Evolutionary conservation across 2,113 vertebrate species (phyloP), one percentile per base, ranked within the genome.

Genomic region (Trochalopteron elliotii): DNA sequence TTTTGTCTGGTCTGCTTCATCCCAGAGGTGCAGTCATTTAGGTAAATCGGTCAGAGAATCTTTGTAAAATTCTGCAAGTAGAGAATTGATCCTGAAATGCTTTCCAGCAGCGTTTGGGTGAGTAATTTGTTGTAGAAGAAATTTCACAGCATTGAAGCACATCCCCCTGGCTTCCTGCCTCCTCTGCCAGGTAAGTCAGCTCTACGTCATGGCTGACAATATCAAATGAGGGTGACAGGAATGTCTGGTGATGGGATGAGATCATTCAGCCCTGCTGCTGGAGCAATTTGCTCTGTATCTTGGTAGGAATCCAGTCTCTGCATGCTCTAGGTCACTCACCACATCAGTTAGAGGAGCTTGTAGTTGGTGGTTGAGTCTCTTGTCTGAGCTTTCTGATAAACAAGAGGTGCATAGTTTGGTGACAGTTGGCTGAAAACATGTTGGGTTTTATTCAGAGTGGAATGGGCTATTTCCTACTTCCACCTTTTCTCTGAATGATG

Each of bases 1-100:
- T 95, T 93, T 95, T 96, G 76, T 90, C 86, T 87, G 76, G 47
- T 89, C 56, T 70, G 60, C 56, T 81, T 78, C 76, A 52, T 81
- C 72, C n/a, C 47, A 44, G 86, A 88, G 76, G 30, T 63, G 52
- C 76, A 92, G 80, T 83, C 45, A 11, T n/a, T 70, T 70, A 44
- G 92, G 90, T 74, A 86, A 81, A 81, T 55, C 1, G 2, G 42
- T 61, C 76, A 81, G 83, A 67, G 64, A 22, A 22, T 70, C 76
- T 83, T 75, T 59, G 27, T 55, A 10, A 33, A 59, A 42, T 61
- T 52, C 64, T 47, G 10, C 69, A 67, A 49, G 64, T 9, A 59
- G 70, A 31, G 50, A 10, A 6, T 10, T 0, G 8, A 42, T 11
- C 70, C 15, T 72, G 31, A 74, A 55, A 64, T 35, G 68, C 80